These are phyloP conservation scores for Drosophila pegasa DNA, from an alignment of 2,888 invertebrate species.

Conservation along the genomic window DNA sequence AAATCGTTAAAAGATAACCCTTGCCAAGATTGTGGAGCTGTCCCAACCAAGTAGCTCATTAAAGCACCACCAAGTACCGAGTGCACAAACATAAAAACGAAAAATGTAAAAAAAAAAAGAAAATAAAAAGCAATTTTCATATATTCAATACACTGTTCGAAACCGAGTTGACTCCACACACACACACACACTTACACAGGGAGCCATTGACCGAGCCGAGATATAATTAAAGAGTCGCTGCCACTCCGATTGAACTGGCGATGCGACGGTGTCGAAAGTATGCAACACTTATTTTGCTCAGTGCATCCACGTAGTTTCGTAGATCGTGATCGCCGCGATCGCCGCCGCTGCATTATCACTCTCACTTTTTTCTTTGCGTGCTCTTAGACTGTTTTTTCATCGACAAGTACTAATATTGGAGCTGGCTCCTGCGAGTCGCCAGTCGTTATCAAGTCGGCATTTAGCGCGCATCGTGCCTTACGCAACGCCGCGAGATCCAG, in stretches of 20 bases:
- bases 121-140: background rate
- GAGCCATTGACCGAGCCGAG: constrained; percentile 30
- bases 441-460: constrained; percentile 78
- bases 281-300: constrained; percentile 43
- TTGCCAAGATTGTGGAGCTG: constrained; percentile 53
- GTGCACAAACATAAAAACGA: constrained; percentile 32
- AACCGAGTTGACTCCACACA: background rate
- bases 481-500: constrained; percentile 2
- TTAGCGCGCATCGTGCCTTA: constrained; percentile 53
- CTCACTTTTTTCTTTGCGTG: constrained; percentile 24
- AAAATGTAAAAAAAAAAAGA: constrained; percentile 1
- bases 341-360: constrained; percentile 1
- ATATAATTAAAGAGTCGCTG: background rate
- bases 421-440: constrained; percentile 50
- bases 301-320: constrained; percentile 52
- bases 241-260: background rate
- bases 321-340: constrained; percentile 10
- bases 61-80: constrained; percentile 38
- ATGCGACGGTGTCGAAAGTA: constrained; percentile 27
- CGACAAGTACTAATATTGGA: constrained; percentile 37
- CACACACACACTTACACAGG: too few species aligned
- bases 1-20: constrained; percentile 65
- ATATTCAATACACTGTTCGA: constrained; percentile 39
- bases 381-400: constrained; percentile 10
- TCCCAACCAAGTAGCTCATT: constrained; percentile 45